These are phyloP conservation scores for Danionella cerebrum DNA, from an alignment of 2,113 vertebrate genomes.

Conservation along the genomic window DNA sequence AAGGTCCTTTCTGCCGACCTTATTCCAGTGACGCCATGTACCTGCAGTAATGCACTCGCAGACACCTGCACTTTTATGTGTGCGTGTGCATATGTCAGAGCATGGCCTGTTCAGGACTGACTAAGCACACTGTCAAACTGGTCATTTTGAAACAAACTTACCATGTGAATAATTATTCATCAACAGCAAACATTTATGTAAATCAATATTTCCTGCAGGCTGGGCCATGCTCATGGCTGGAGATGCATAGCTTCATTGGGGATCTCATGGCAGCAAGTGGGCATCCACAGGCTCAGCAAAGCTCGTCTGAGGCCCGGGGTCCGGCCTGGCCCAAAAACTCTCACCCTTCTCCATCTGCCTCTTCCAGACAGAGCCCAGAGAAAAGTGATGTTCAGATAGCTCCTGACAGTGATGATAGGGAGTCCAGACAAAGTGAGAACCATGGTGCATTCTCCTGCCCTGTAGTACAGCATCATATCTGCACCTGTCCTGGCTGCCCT, in stretches of 20 bases:
- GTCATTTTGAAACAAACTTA: too few relatives aligned
- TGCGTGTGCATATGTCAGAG: too few relatives aligned
- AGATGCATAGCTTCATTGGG: conserved; percentile 68
- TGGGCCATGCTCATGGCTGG: conserved; percentile 64
- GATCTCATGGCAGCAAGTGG: conserved; percentile 60
- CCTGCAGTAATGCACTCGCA: too few relatives aligned
- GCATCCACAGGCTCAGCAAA: conserved; percentile 40
- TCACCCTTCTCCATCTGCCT: conserved; percentile 28
- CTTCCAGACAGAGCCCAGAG: conserved; percentile 30
- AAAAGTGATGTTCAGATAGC: conserved; percentile 31
- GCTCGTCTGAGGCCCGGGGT: conserved; percentile 48
- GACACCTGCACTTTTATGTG: too few relatives aligned
- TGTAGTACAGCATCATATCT: conserved; percentile 52
- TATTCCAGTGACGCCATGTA: too few relatives aligned
- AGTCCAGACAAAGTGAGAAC: conserved; percentile 31
- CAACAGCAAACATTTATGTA: neutral
- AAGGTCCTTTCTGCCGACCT: too few relatives aligned
- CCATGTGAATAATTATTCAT: neutral
- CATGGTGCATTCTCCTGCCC: conserved; percentile 2
- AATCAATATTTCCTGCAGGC: conserved; percentile 35
- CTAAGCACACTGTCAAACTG: too few relatives aligned
- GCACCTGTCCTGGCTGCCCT: conserved; percentile 64
- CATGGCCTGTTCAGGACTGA: too few relatives aligned
- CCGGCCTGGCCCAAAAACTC: conserved; percentile 50
- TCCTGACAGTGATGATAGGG: conserved; percentile 17